Evolutionary conservation across 2,113 vertebrate genomes (phyloP).

Genomic region (Galemys pyrenaicus): DNA sequence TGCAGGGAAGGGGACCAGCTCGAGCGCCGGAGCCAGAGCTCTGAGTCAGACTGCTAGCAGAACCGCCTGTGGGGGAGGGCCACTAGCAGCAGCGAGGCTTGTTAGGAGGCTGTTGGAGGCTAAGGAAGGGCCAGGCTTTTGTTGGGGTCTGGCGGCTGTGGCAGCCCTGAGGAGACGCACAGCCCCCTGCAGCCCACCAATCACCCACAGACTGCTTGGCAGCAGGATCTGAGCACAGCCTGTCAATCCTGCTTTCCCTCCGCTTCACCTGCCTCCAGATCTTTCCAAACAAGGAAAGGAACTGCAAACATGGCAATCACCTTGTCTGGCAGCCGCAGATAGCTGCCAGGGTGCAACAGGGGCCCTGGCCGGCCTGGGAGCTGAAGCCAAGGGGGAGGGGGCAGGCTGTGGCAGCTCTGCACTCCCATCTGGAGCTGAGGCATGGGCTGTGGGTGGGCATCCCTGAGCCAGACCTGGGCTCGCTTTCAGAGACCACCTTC

Average conservation of each 20-base stretch:
- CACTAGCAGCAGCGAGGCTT: background rate
- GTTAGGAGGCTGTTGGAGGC: background rate
- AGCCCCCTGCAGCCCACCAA: background rate
- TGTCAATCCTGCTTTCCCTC: slow-evolving; percentile 1
- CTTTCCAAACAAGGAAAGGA: slow-evolving; percentile 70
- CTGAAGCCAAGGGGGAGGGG: background rate
- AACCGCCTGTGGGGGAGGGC: background rate
- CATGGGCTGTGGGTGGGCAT: background rate
- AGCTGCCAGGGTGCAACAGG: background rate
- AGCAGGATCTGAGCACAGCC: slow-evolving; percentile 66
- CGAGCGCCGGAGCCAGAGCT: background rate
- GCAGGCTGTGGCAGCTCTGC: fast-evolving
- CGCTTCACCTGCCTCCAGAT: slow-evolving; percentile 64
- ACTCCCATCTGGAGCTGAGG: background rate
- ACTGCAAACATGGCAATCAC: slow-evolving; percentile 53
- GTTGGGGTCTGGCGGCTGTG: background rate
- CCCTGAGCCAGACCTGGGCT: background rate
- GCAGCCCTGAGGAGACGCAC: fast-evolving
- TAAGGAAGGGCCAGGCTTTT: background rate
- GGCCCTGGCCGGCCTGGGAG: background rate
- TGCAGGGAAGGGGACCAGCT: background rate
- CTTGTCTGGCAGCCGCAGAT: slow-evolving; percentile 29
- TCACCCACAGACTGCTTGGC: background rate
- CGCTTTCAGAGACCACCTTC: background rate
- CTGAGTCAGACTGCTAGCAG: background rate